Evolutionary conservation across 2,113 vertebrate genomes (phyloP).

Genomic region (Regulus satrapa): DNA sequence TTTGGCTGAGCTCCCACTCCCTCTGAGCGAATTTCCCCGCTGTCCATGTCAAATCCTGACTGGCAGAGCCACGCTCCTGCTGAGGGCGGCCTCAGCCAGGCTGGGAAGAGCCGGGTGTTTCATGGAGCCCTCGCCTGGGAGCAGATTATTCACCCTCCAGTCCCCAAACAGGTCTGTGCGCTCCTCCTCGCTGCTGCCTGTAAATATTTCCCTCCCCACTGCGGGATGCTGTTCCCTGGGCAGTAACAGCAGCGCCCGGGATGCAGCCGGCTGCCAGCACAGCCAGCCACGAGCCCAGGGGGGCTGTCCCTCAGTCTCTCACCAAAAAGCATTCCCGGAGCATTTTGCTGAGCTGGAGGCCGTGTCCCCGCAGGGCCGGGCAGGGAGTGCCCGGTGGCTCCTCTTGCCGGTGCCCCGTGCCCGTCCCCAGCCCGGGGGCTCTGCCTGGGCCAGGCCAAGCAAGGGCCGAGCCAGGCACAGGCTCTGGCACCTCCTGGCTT

Average conservation of each 20-base stretch:
- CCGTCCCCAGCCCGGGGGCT: too few species aligned
- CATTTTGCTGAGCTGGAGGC: background rate
- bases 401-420: too few species aligned
- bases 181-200: conserved; percentile 19
- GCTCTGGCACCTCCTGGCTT: conserved; percentile 16
- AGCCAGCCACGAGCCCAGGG: background rate
- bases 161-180: conserved; percentile 45
- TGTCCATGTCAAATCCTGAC: background rate
- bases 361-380: background rate
- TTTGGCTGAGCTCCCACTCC: background rate
- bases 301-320: background rate
- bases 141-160: conserved; percentile 21
- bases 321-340: background rate
- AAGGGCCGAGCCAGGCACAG: background rate
- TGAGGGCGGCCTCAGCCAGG: background rate
- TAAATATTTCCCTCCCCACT: background rate
- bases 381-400: background rate
- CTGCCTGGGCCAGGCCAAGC: too few species aligned
- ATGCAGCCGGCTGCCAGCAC: background rate
- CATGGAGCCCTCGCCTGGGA: background rate
- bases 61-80: background rate
- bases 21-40: background rate
- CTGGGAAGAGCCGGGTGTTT: background rate
- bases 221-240: background rate
- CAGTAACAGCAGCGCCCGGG: background rate